Evolutionary conservation across 2,113 vertebrate genomes (phyloP).

Genomic region (Indicator indicator): DNA sequence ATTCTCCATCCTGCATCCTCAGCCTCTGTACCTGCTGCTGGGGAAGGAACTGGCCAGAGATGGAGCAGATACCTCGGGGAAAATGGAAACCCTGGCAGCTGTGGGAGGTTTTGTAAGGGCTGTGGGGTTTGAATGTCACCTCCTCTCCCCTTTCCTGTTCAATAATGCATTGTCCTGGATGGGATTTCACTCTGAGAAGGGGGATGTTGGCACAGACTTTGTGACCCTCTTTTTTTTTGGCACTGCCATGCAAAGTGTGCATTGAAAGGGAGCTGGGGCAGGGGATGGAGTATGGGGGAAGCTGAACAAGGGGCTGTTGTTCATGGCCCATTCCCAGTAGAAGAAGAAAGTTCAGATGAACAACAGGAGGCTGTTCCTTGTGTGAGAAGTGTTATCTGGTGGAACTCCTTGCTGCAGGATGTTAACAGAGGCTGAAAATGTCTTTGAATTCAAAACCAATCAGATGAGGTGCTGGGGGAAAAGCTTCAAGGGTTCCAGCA

Average conservation of each 20-base stretch:
- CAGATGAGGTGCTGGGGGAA: background rate
- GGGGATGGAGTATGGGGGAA: background rate
- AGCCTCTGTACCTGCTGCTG: background rate
- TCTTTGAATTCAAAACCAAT: background rate
- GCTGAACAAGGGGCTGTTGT: conserved; percentile 39
- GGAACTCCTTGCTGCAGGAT: background rate
- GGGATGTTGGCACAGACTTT: fast-evolving
- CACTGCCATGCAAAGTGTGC: background rate
- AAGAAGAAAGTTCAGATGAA: background rate
- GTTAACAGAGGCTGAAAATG: background rate
- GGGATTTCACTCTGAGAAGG: background rate
- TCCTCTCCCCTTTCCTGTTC: background rate
- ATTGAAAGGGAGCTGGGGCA: background rate
- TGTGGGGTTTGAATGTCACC: fast-evolving
- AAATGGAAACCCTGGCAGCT: background rate
- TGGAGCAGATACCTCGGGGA: fast-evolving
- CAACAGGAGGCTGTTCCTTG: background rate
- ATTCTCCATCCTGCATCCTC: background rate
- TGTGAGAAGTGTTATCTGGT: fast-evolving
- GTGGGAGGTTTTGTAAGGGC: background rate
- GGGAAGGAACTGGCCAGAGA: fast-evolving
- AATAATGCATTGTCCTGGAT: background rate
- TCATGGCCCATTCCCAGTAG: background rate
- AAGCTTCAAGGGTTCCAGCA: background rate
- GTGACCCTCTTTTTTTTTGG: background rate